These are phyloP conservation scores for Menidia beryllina DNA, from an alignment of 2,113 vertebrate genomes.

Conservation along the genomic window DNA sequence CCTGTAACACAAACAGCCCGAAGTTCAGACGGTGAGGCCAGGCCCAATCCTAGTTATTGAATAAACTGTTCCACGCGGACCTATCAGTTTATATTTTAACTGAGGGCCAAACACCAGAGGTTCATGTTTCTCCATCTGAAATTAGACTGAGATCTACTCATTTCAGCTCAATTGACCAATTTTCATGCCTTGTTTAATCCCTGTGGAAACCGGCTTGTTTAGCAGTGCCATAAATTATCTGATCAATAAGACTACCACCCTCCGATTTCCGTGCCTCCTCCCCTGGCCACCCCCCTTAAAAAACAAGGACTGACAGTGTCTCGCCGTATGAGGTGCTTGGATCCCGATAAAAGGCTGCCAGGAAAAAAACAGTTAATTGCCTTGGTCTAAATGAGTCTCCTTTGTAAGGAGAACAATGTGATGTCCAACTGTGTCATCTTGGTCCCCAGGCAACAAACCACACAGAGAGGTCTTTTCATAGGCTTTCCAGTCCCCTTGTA, in stretches of 20 bases:
- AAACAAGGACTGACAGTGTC: slow-evolving; percentile 63
- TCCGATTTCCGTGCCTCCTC: slow-evolving; percentile 62
- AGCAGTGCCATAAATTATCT: slow-evolving; percentile 76
- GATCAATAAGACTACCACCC: slow-evolving; percentile 75
- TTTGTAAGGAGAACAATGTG: slow-evolving; percentile 79
- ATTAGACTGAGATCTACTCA: slow-evolving; percentile 56
- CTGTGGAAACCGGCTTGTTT: slow-evolving; percentile 45
- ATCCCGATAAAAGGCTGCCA: slow-evolving; percentile 45
- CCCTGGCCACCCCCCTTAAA: slow-evolving; percentile 41
- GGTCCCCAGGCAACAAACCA: slow-evolving; percentile 74
- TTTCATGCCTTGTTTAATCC: slow-evolving; percentile 71
- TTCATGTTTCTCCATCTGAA: slow-evolving; percentile 9
- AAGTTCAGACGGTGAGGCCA: background rate
- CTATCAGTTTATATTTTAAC: background rate
- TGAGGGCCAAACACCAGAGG: background rate
- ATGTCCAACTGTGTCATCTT: slow-evolving; percentile 75
- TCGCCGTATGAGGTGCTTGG: slow-evolving; percentile 69
- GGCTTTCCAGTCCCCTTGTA: slow-evolving; percentile 59
- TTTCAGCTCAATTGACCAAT: slow-evolving; percentile 68
- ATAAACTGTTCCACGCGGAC: slow-evolving; percentile 8
- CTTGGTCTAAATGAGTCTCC: slow-evolving; percentile 73
- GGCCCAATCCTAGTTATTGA: background rate
- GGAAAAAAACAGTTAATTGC: slow-evolving; percentile 75
- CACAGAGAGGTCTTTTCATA: slow-evolving; percentile 68
- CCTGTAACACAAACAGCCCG: slow-evolving; percentile 65